Base-by-base conservation (phyloP, 2,113 vertebrate genomes). In the Grus americana region DNA sequence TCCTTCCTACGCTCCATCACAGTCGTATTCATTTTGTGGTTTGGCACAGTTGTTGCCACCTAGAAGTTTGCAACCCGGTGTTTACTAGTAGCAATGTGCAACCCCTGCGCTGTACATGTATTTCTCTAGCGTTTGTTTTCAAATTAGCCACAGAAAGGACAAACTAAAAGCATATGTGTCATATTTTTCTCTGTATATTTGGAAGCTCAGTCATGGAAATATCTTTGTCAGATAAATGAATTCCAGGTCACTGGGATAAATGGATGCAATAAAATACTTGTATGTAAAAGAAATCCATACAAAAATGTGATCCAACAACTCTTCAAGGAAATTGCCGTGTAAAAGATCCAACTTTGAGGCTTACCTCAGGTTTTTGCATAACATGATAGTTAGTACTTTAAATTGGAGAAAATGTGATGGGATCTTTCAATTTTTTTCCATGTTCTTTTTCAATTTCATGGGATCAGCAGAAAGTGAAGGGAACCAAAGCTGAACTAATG, bases 81-180 rank as follows among this genome's bases (percentile, higher is more conserved):
- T 92, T 95, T 78, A 50, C 30, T 68, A 23, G 46, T 40, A 79
- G 38, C 2, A 2, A 55, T 47, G 61, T 63, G 61, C 73, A 68
- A 47, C 66, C 84, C 34, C 81, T 73, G 62, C 24, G 66, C 68
- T 50, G 63, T 66, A 67, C 84, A 61, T 1, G 1, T 79, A 68
- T 79, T 88, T 73, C 79, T 67, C 34, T 47, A 50, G 81, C 44
- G 42, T 66, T 92, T 54, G 21, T 92, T 93, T 95, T 85, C 70
- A 95, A 73, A 88, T 94, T 17, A 88, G 68, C 76, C 32, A n/a
- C 71, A 94, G 92, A 93, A 62, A 83, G 75, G 42, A 82, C 65
- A 95, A 95, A 92, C 79, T 92, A 85, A 94, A 95, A 95, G 82
- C 94, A 95, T 82, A 97, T 93, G 90, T 94, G 67, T 90, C 70